Percentiles rank a stretch among this genome's conserved stretches.
Evolutionary conservation across 64 coral and sea anemone genomes (phyloP).

Genomic region (Actinia tenebrosa): DNA sequence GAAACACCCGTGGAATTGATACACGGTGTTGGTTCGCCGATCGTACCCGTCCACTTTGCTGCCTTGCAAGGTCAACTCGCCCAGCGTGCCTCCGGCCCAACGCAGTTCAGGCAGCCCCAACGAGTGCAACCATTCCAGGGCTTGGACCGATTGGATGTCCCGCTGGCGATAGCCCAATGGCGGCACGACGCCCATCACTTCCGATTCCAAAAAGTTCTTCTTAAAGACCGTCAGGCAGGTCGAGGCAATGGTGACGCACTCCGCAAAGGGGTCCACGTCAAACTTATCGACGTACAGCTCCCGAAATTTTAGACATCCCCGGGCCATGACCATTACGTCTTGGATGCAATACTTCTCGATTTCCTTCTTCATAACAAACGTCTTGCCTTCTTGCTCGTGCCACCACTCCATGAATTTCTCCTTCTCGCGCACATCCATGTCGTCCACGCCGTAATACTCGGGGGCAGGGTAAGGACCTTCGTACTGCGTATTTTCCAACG

Average conservation of each 20-base stretch:
- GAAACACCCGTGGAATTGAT: background rate
- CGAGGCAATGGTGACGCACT: background rate
- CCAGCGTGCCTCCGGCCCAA: background rate
- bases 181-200: background rate
- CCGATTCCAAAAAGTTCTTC: background rate
- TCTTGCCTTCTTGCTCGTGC: background rate
- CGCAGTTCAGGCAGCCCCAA: background rate
- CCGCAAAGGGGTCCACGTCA: background rate
- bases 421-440: background rate
- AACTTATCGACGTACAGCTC: background rate
- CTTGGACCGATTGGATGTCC: background rate
- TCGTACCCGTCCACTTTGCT: background rate
- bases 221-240: background rate
- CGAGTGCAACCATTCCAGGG: background rate
- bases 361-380: background rate
- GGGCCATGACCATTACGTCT: background rate
- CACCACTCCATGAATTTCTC: background rate
- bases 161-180: background rate
- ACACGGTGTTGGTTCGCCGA: background rate
- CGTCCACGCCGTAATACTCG: background rate
- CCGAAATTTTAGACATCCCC: background rate
- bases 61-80: background rate
- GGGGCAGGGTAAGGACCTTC: background rate
- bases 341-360: background rate
- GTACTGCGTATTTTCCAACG: background rate